These are phyloP conservation scores for Acleris emargana DNA, from an alignment of 2,888 invertebrate species.

Conservation along the genomic window DNA sequence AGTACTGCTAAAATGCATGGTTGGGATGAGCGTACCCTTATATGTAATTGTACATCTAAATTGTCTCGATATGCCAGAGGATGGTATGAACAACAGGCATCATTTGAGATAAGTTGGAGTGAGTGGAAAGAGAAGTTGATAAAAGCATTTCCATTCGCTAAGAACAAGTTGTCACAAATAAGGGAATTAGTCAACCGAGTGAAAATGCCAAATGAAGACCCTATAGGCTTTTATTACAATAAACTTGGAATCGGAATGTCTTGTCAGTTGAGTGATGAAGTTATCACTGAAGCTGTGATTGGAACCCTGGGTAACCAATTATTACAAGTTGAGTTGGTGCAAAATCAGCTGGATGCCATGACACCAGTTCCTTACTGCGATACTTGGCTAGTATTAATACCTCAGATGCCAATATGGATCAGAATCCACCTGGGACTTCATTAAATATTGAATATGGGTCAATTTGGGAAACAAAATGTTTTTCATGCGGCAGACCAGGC, in stretches of 20 bases:
- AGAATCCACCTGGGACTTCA: not conserved
- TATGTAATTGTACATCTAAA: slow-evolving; percentile 41
- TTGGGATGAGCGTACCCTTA: slow-evolving; percentile 41
- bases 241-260: slow-evolving; percentile 39
- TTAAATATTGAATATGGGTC: not conserved
- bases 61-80: slow-evolving; percentile 39
- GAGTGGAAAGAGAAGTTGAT: slow-evolving; percentile 35
- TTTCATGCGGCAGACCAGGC: slow-evolving; percentile 28
- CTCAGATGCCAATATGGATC: not conserved
- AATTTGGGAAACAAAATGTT: slow-evolving; percentile 5
- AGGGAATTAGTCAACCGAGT: slow-evolving; percentile 35
- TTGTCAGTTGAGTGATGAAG: slow-evolving; percentile 32
- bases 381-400: slow-evolving; percentile 31
- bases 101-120: slow-evolving; percentile 37
- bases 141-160: slow-evolving; percentile 37
- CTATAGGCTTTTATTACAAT: slow-evolving; percentile 36
- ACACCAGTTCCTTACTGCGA: slow-evolving; percentile 24
- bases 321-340: slow-evolving; percentile 36
- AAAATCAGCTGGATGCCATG: slow-evolving; percentile 32
- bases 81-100: slow-evolving; percentile 40
- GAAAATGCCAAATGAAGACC: slow-evolving; percentile 31
- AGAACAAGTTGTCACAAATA: slow-evolving; percentile 34
- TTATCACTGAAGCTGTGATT: slow-evolving; percentile 36
- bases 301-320: slow-evolving; percentile 35
- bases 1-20: slow-evolving; percentile 38